Conservation (phyloP, 2,888 invertebrate genomes). For the Abrostola triplasia region DNA sequence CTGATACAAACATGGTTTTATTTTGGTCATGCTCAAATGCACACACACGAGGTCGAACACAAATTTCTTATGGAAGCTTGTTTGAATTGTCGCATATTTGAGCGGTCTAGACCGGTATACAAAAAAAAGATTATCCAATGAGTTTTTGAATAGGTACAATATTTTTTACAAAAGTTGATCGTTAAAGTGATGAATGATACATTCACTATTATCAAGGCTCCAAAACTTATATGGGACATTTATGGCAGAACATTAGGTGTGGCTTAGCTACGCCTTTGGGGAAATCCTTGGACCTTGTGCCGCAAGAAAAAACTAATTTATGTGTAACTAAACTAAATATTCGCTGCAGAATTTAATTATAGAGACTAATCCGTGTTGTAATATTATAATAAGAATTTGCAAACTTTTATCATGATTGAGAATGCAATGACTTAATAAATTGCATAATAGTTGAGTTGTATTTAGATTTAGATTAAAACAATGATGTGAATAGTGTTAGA, state of each 20-base stretch:
- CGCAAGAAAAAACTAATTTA: slow-evolving; percentile 13
- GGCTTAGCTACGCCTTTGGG: slow-evolving; percentile 1
- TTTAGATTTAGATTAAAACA: slow-evolving; percentile 13
- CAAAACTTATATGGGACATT: background rate
- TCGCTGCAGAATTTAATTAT: background rate
- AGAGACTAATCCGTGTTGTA: slow-evolving; percentile 6
- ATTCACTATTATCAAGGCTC: slow-evolving; percentile 22
- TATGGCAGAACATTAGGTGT: slow-evolving; percentile 10
- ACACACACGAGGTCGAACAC: too few relatives aligned
- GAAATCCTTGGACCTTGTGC: slow-evolving; percentile 15
- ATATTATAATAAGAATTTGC: background rate
- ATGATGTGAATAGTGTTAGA: slow-evolving; percentile 27
- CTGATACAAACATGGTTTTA: too few relatives aligned
- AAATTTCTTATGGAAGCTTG: too few relatives aligned
- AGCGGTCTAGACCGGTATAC: too few relatives aligned
- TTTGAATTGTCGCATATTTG: too few relatives aligned
- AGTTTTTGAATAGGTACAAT: too few relatives aligned
- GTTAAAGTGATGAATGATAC: background rate
- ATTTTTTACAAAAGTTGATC: background rate
- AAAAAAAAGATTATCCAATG: too few relatives aligned
- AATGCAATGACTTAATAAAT: slow-evolving; percentile 21
- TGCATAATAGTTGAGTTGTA: slow-evolving; percentile 25
- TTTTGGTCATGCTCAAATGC: too few relatives aligned
- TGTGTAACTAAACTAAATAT: slow-evolving; percentile 1
- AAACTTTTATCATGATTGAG: background rate